Conservation (phyloP, 2,113 vertebrate species). For the Poicephalus gulielmi region DNA sequence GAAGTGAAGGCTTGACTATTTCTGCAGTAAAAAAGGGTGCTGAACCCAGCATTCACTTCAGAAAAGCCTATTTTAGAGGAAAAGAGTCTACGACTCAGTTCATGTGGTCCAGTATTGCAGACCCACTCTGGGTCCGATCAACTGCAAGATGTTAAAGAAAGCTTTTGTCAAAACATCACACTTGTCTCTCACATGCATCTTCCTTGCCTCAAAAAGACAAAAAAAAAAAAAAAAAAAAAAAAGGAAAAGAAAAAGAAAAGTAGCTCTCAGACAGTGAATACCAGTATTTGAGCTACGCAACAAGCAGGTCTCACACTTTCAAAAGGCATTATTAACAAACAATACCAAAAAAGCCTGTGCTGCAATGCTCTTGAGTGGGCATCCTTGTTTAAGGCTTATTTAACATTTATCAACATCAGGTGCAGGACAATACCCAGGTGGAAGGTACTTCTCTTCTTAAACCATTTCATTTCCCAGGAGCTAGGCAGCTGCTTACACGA, state of each 20-base stretch:
- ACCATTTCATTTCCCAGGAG: neutral
- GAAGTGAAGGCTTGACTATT: neutral
- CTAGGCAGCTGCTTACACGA: neutral
- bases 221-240: fast-evolving
- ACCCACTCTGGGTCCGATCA: fast-evolving
- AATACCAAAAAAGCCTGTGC: neutral
- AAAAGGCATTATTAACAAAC: neutral
- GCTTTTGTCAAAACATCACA: neutral
- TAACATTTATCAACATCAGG: neutral
- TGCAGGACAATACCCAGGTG: too few species aligned
- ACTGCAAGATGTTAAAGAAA: neutral
- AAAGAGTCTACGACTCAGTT: neutral
- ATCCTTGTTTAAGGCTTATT: neutral
- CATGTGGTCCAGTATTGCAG: neutral
- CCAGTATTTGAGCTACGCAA: neutral
- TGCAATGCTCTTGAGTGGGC: neutral
- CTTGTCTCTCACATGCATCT: neutral
- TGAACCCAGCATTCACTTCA: neutral
- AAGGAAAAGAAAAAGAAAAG: fast-evolving
- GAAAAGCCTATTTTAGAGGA: neutral
- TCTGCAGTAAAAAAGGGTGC: neutral
- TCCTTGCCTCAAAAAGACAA: neutral
- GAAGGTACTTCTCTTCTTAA: neutral
- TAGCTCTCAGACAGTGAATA: neutral
- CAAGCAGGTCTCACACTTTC: neutral